Percentiles rank a stretch among this genome's conserved stretches.
Evolutionary conservation across 2,888 invertebrate species (phyloP).

Genomic region (Gortyna flavago): DNA sequence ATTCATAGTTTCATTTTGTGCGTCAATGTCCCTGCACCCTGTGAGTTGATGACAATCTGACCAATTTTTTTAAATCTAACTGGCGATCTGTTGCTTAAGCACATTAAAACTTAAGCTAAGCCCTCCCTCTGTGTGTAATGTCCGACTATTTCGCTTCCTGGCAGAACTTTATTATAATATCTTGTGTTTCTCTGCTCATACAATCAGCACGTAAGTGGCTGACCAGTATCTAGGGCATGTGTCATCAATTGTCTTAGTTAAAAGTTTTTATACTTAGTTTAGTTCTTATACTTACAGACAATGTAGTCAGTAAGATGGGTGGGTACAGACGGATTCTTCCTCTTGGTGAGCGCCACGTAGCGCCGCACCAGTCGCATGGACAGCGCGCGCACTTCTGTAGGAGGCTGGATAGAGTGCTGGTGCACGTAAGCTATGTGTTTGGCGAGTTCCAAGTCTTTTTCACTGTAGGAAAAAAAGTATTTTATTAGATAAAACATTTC

Average conservation of each 20-base stretch:
- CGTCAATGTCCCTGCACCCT: too few species aligned
- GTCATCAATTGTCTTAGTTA: not conserved
- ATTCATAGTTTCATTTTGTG: too few species aligned
- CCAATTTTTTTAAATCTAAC: not conserved
- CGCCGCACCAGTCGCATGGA: conserved; percentile 98
- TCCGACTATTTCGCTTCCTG: not conserved
- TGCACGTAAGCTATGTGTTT: conserved; percentile 99
- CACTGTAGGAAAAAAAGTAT: conserved; percentile 73
- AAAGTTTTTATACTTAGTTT: not conserved
- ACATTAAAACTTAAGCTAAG: not conserved
- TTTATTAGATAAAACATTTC: not conserved
- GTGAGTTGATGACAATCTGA: not conserved
- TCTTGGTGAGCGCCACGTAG: conserved; percentile 97
- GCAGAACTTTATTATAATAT: not conserved
- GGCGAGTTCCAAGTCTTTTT: conserved; percentile 95
- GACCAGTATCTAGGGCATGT: not conserved
- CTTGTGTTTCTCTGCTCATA: not conserved
- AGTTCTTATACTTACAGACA: conserved; percentile 71
- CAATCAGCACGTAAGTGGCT: not conserved
- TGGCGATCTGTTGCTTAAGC: not conserved
- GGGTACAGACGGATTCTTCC: conserved; percentile 96
- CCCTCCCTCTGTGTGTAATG: not conserved
- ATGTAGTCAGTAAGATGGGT: conserved; percentile 72
- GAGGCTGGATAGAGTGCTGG: conserved; percentile 96
- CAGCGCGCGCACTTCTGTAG: conserved; percentile 93